These are phyloP conservation scores for Athalia rosae DNA, from an alignment of 2,888 invertebrate species.

Conservation along the genomic window DNA sequence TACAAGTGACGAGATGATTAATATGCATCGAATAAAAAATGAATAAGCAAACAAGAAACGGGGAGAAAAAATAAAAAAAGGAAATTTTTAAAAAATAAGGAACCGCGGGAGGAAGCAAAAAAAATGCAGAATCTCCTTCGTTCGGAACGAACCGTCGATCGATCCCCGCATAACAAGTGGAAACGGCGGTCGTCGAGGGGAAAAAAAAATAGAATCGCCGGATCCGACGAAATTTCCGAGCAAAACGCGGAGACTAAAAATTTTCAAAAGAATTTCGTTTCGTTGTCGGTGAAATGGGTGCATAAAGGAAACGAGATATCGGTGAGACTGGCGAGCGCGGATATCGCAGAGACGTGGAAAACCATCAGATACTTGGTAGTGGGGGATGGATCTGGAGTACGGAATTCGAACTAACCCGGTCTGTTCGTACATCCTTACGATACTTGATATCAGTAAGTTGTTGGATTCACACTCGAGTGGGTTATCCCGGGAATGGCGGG, in stretches of 20 bases:
- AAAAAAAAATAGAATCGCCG: too few relatives aligned
- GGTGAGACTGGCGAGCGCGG: slow-evolving; percentile 27
- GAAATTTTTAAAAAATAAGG: too few relatives aligned
- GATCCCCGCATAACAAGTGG: too few relatives aligned
- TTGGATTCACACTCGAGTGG: slow-evolving; percentile 39
- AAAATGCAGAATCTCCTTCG: too few relatives aligned
- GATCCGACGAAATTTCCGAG: too few relatives aligned
- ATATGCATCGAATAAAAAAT: slow-evolving; percentile 63
- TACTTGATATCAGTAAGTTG: slow-evolving; percentile 42
- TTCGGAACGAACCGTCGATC: too few relatives aligned
- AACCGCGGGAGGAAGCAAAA: too few relatives aligned
- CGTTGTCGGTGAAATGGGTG: too few relatives aligned
- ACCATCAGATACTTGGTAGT: background rate
- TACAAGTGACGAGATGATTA: slow-evolving; percentile 58
- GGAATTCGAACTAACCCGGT: slow-evolving; percentile 31
- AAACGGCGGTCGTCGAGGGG: too few relatives aligned
- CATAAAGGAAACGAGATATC: slow-evolving; percentile 8
- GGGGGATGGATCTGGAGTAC: background rate
- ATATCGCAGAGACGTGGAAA: background rate
- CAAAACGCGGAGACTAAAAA: too few relatives aligned
- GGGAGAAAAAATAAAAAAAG: too few relatives aligned
- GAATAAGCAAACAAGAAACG: background rate
- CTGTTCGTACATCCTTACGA: slow-evolving; percentile 2
- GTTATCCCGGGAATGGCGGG: background rate
- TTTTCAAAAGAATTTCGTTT: too few relatives aligned